Evolutionary conservation across 2,113 vertebrate genomes (phyloP).

Genomic region (Cyanoramphus novaezelandiae): DNA sequence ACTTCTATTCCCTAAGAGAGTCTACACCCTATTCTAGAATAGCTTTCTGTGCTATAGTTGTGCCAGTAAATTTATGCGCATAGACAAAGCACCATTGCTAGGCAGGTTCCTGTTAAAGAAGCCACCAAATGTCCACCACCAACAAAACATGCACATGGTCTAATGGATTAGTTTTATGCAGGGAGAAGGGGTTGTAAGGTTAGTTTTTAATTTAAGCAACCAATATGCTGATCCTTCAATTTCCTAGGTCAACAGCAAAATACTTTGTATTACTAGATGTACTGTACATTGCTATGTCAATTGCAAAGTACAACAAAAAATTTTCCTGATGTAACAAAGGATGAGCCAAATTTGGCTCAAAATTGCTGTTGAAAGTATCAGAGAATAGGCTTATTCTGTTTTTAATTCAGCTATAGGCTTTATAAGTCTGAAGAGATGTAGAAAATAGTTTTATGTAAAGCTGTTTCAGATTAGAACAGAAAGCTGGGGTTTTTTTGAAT

Average conservation of each 20-base stretch:
- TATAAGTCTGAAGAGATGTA: not conserved
- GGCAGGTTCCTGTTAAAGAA: not conserved
- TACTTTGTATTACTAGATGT: not conserved
- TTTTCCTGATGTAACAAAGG: not conserved
- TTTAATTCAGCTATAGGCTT: not conserved
- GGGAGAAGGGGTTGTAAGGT: not conserved
- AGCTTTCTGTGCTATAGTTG: not conserved
- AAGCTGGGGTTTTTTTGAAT: not conserved
- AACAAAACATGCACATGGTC: not conserved
- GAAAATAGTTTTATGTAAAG: not conserved
- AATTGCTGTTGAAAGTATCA: not conserved
- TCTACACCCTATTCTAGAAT: not conserved
- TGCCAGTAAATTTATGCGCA: accelerated
- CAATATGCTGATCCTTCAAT: not conserved
- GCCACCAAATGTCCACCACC: not conserved
- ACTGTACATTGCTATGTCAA: not conserved
- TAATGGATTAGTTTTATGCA: not conserved
- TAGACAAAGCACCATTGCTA: not conserved
- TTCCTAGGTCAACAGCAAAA: not conserved
- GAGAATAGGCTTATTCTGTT: not conserved
- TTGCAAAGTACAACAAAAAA: not conserved
- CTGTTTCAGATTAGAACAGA: not conserved
- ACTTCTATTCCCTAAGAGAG: not conserved
- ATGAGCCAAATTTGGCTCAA: not conserved
- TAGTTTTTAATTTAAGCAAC: not conserved